Evolutionary conservation across 2,797 vertebrate species (phyloP).

Genomic region (Champsocephalus gunnari): DNA sequence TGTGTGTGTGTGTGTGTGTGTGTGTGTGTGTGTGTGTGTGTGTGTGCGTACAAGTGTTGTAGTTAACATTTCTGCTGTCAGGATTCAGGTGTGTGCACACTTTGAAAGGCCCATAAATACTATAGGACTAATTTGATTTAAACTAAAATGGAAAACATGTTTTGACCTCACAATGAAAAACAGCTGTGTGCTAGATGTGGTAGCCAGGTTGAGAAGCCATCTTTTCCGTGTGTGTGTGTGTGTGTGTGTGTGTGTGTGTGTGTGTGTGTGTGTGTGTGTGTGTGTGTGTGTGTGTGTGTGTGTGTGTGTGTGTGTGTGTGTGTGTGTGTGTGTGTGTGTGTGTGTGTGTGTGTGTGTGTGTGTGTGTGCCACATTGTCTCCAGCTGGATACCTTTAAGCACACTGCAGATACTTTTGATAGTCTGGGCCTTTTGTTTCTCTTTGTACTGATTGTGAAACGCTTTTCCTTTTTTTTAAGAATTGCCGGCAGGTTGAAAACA

Average conservation of each 20-base stretch:
- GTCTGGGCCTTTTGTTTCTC: conserved; percentile 44
- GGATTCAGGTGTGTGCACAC: conserved; percentile 56
- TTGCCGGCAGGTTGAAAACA: conserved; percentile 46
- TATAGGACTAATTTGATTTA: conserved; percentile 78
- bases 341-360: conserved; percentile 19
- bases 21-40: conserved; percentile 4
- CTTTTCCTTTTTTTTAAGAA: conserved; percentile 1
- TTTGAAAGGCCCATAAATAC: conserved; percentile 71
- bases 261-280: conserved; percentile 13
- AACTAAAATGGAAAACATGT: conserved; percentile 80
- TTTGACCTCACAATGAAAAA: conserved; percentile 72
- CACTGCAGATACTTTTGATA: conserved; percentile 30
- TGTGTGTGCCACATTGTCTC: conserved; percentile 48
- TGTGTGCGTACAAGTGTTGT: conserved; percentile 1
- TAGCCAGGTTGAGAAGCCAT: conserved; percentile 66
- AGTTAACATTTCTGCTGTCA: conserved; percentile 34
- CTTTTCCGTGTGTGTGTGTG: not conserved
- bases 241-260: conserved; percentile 14
- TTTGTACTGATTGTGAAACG: conserved; percentile 23
- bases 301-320: not conserved
- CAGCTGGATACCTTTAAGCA: conserved; percentile 62
- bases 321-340: not conserved
- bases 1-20: conserved; percentile 14
- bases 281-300: too few relatives aligned
- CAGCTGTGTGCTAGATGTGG: conserved; percentile 68